Percentiles rank a stretch among this genome's conserved stretches.
Evolutionary conservation across 2,888 invertebrate species (phyloP).

Genomic region (Aporophyla nigra): DNA sequence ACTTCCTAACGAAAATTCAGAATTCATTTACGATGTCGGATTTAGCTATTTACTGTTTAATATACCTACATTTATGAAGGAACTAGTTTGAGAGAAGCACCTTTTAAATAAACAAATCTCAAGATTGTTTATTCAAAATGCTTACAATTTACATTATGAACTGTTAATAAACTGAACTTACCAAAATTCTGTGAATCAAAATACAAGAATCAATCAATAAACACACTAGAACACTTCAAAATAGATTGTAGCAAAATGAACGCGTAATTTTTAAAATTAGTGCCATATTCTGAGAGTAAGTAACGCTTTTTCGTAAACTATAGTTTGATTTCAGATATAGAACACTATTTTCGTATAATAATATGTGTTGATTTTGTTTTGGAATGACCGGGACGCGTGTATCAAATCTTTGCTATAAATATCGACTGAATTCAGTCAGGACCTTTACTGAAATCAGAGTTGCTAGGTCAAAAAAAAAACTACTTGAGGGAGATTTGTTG

Average conservation of each 20-base stretch:
- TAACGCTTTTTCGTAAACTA: neutral
- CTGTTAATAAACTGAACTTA: conserved; percentile 40
- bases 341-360: conserved; percentile 24
- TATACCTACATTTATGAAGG: neutral
- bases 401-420: conserved; percentile 68
- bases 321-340: neutral
- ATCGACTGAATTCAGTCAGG: conserved; percentile 76
- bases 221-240: conserved; percentile 10
- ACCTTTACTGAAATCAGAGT: conserved; percentile 48
- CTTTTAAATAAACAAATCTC: conserved; percentile 29
- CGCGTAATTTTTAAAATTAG: conserved; percentile 26
- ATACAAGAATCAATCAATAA: conserved; percentile 52
- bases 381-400: conserved; percentile 38
- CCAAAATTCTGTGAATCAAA: conserved; percentile 41
- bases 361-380: conserved; percentile 37
- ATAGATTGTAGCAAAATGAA: conserved; percentile 29
- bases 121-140: conserved; percentile 25
- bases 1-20: neutral
- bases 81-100: neutral
- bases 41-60: too few relatives aligned
- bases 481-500: neutral
- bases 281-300: conserved; percentile 6
- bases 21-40: neutral
- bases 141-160: conserved; percentile 17
- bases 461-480: conserved; percentile 27